Conservation (phyloP, 2,888 invertebrate genomes). For the Dorcus parallelipipedus region DNA sequence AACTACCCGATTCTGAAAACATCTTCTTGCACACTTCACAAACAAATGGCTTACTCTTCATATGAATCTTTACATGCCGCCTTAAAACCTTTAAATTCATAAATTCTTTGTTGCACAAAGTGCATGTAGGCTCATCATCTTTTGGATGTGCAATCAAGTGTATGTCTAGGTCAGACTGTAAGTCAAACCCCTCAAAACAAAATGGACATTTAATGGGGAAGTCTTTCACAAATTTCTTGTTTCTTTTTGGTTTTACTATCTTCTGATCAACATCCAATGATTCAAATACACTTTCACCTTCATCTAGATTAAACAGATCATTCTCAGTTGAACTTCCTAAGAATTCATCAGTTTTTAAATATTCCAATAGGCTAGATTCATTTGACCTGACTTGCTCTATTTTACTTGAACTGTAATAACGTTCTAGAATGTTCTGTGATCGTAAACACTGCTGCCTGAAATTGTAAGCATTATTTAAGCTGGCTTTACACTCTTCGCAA, state of each 20-base stretch:
- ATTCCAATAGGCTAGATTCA: conserved; percentile 25
- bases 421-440: conserved; percentile 31
- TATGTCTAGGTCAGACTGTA: conserved; percentile 34
- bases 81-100: conserved; percentile 35
- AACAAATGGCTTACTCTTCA: conserved; percentile 37
- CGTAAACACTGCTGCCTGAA: conserved; percentile 38
- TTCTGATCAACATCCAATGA: neutral
- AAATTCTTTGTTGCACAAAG: conserved; percentile 37
- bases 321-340: neutral
- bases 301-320: too few species aligned
- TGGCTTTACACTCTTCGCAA: conserved; percentile 33
- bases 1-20: conserved; percentile 40
- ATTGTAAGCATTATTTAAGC: conserved; percentile 30
- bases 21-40: conserved; percentile 36
- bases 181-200: conserved; percentile 34
- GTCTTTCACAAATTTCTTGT: conserved; percentile 9
- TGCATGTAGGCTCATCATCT: conserved; percentile 33
- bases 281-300: too few species aligned
- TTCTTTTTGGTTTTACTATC: conserved; percentile 9
- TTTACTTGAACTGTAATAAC: conserved; percentile 28
- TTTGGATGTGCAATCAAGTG: conserved; percentile 37
- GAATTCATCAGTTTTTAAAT: conserved; percentile 21
- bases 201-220: conserved; percentile 25
- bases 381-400: conserved; percentile 18
- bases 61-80: conserved; percentile 38